Evolutionary conservation across 2,113 vertebrate species (phyloP).

Genomic region (Plecturocebus donacophilus): DNA sequence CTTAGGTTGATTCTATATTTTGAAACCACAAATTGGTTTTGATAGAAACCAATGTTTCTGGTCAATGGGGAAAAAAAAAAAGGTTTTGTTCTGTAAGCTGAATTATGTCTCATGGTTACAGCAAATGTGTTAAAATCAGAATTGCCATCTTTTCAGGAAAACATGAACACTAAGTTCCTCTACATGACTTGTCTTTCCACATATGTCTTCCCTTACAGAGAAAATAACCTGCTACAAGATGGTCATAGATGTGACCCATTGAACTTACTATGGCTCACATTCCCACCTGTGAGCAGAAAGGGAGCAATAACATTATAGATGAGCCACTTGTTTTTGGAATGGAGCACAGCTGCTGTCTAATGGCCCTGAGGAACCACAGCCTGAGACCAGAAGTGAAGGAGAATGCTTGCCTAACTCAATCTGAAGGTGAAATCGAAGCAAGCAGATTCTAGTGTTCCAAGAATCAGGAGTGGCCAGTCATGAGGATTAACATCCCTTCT

Average conservation of each 20-base stretch:
- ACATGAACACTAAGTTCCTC: background rate
- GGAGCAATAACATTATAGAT: background rate
- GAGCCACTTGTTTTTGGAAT: background rate
- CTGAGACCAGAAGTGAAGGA: background rate
- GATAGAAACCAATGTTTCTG: background rate
- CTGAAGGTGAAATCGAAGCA: background rate
- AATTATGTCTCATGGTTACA: background rate
- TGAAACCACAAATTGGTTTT: background rate
- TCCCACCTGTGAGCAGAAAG: background rate
- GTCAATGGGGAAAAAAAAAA: background rate
- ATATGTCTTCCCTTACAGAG: background rate
- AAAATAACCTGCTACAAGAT: background rate
- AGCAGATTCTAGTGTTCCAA: background rate
- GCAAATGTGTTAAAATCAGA: background rate
- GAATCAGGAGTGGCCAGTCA: background rate
- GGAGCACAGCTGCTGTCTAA: background rate
- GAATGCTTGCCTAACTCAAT: background rate
- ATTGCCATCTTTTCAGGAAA: background rate
- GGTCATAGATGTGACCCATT: background rate
- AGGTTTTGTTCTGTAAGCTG: background rate
- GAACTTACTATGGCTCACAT: background rate
- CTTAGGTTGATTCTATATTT: too few species aligned
- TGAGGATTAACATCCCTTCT: background rate
- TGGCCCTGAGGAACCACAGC: background rate
- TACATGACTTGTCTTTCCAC: background rate